phyloP scores from a whole-genome alignment of 2,113 vertebrate genomes.

The Anoura caudifer region DNA sequence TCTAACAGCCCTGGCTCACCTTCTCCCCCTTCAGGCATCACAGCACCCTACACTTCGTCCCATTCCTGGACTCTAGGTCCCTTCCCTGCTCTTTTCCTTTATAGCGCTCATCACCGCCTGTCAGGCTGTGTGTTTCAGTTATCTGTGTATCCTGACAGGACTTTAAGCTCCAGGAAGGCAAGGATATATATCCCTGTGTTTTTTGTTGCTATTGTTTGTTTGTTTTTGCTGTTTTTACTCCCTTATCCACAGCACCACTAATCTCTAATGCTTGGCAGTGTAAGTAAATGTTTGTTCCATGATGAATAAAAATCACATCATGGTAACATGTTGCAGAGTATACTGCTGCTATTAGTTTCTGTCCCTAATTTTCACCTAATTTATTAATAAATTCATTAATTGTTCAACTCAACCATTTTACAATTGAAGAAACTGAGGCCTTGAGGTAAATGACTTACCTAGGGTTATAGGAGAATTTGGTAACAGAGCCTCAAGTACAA shows the following conservation, averaged over 20 bases:
- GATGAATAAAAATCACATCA: not conserved
- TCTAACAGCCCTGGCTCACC: not conserved
- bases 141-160: not conserved
- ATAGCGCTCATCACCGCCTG: not conserved
- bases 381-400: not conserved
- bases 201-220: too few species aligned
- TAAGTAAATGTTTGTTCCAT: not conserved
- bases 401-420: not conserved
- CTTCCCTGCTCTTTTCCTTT: not conserved
- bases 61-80: rapidly evolving
- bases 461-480: not conserved
- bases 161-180: not conserved
- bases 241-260: not conserved
- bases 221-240: not conserved
- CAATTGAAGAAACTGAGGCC: not conserved
- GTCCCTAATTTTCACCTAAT: not conserved
- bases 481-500: not conserved
- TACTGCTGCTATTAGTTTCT: not conserved
- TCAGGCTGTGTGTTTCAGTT: not conserved
- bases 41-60: not conserved
- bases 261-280: not conserved
- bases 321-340: not conserved
- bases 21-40: not conserved
- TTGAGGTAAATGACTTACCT: not conserved
- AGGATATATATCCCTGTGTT: not conserved